These are phyloP conservation scores for Tetrapedia diversipes DNA, from an alignment of 2,888 invertebrate genomes.

Conservation along the genomic window DNA sequence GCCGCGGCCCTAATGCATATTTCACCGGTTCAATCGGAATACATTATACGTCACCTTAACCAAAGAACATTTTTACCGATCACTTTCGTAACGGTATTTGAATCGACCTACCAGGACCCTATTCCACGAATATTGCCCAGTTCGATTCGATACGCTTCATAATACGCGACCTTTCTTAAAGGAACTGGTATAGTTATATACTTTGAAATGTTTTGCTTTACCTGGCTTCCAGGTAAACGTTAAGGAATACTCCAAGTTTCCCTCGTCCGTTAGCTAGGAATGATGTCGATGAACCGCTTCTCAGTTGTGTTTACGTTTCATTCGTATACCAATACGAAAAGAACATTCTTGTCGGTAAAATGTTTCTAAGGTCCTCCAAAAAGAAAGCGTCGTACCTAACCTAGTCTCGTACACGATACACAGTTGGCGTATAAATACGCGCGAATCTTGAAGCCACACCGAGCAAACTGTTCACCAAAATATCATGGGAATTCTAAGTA, in stretches of 20 bases:
- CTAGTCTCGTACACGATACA: not conserved
- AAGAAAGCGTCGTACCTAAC: not conserved
- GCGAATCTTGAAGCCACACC: not conserved
- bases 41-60: not conserved
- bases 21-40: conserved; percentile 6
- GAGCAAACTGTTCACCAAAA: not conserved
- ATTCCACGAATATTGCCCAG: not conserved
- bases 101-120: not conserved
- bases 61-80: conserved; percentile 5
- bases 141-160: not conserved
- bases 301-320: conserved; percentile 27
- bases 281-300: not conserved
- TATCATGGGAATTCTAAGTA: not conserved
- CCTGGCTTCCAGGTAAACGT: conserved; percentile 16
- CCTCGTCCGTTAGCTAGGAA: not conserved
- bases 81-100: conserved; percentile 1
- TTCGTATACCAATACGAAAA: conserved; percentile 21
- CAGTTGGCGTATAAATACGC: not conserved
- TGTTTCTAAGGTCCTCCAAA: not conserved
- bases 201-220: conserved; percentile 3
- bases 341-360: conserved; percentile 27
- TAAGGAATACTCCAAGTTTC: not conserved
- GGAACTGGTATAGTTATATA: too few species aligned
- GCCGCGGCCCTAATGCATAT: not conserved
- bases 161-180: not conserved